A percentile compares a stretch with the other conserved stretches of the same genome.
These are phyloP conservation scores for Onychomys torridus DNA, from an alignment of 2,797 vertebrate species.

Conservation along the genomic window DNA sequence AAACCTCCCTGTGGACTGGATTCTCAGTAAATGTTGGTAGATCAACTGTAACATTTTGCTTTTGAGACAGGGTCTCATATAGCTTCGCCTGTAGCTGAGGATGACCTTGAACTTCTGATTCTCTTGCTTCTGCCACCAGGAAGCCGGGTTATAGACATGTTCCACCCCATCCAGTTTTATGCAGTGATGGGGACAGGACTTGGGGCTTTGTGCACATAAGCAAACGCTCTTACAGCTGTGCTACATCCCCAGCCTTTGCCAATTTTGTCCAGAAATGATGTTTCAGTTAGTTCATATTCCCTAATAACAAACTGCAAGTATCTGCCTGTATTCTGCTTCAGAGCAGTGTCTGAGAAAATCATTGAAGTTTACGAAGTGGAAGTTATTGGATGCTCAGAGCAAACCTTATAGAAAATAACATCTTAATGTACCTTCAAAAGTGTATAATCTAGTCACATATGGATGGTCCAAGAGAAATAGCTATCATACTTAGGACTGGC, in stretches of 20 bases:
- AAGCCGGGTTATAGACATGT: background rate
- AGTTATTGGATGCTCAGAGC: background rate
- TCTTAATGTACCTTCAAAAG: background rate
- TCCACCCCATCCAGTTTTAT: background rate
- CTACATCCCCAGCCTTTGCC: background rate
- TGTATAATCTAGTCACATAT: background rate
- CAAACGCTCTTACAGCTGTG: background rate
- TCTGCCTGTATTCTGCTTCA: conserved; percentile 48
- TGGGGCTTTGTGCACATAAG: background rate
- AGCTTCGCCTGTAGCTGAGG: background rate
- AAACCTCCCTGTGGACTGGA: background rate
- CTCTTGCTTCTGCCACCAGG: background rate
- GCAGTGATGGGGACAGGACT: too few relatives aligned
- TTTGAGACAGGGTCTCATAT: background rate
- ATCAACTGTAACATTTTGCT: background rate
- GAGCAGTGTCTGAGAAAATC: conserved; percentile 26
- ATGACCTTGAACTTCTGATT: background rate
- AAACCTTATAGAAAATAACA: conserved; percentile 29
- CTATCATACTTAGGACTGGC: background rate
- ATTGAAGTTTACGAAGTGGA: background rate
- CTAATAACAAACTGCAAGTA: background rate
- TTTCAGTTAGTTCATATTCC: background rate
- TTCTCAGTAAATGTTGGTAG: conserved; percentile 6
- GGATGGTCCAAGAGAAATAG: background rate
- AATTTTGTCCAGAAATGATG: background rate